Base-by-base conservation (phyloP, 2,888 invertebrate species). In the Taphrorychus bicolor region DNA sequence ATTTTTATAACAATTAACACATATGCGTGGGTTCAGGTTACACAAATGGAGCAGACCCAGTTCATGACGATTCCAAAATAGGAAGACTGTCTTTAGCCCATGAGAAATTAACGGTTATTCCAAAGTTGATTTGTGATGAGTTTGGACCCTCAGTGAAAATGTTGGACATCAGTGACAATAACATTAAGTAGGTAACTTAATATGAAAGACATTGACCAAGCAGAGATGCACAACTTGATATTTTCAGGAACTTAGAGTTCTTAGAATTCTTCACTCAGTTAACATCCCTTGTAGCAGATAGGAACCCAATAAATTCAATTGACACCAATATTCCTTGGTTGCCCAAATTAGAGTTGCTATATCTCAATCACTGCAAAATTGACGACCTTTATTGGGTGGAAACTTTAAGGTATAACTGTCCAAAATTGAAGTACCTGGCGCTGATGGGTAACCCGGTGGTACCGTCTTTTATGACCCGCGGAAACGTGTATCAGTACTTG, bases 381-480 rank as follows among this genome's bases (percentile, higher is more conserved):
- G 42, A 54, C 21, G 72, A 74, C 48, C 18, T 95, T 2, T 89
- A 89, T 11, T 94, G 91, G 87, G 85, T 91, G 59, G 87, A 87
- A 70, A 88, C 88, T 75, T 83, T 94, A 68, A 86, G 88, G 72
- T 84, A 87, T 49, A 88, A 91, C 1, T 89, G 91, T 73, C 92
- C 94, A 0, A 88, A 89, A 74, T 82, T 95, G 21, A 87, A 87
- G 75, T 90, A 90, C 78, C 82, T 95, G 0, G 92, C 93, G 14
- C 84, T 94, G 65, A 93, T 95, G 94, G 94, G 94, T 17, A 95
- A 95, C 81, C 87, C 89, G 0, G 93, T 92, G 0, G 91, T 91
- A 0, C 93, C 92, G 0, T 91, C 90, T 72, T 89, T 89, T 76
- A 85, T 91, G 62, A 91, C 90, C 73, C 89, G 91, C n/a, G 90